Percentiles rank a stretch among this genome's conserved stretches.
phyloP scores from a whole-genome alignment of 2,113 vertebrate genomes.

The Zosterops japonicus region DNA sequence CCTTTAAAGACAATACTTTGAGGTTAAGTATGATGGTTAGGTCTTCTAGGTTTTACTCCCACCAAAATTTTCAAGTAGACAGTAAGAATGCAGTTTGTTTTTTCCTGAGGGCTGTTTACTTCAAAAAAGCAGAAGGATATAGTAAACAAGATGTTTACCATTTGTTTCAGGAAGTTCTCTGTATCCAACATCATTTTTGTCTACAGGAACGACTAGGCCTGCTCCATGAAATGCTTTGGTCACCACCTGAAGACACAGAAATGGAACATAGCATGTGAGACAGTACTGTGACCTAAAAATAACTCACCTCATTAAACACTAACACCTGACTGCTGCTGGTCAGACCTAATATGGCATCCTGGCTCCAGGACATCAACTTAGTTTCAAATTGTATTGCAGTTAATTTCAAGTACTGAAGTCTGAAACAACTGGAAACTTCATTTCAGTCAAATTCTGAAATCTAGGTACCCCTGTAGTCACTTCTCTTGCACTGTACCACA shows the following conservation, averaged over 20 bases:
- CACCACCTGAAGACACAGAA: constrained; percentile 80
- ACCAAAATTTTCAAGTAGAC: not conserved
- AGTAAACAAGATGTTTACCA: constrained; percentile 68
- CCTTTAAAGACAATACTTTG: not conserved
- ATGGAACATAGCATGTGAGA: accelerated
- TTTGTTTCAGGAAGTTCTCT: constrained; percentile 95
- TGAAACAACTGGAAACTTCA: not conserved
- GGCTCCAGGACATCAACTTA: not conserved
- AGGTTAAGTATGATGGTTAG: not conserved
- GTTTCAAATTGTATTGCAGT: not conserved
- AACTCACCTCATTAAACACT: not conserved
- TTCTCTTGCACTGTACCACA: not conserved
- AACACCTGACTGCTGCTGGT: not conserved
- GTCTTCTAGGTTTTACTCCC: not conserved
- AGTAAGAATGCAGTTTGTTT: not conserved
- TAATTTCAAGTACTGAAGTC: not conserved
- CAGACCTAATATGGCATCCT: not conserved
- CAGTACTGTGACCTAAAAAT: not conserved
- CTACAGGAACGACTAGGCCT: constrained; percentile 92
- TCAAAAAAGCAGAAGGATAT: not conserved
- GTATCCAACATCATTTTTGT: constrained; percentile 95
- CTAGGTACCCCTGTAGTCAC: not conserved
- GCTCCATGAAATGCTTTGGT: constrained; percentile 93
- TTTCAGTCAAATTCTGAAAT: not conserved
- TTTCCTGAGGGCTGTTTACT: not conserved